Evolutionary conservation across 1,140 invertebrate genomes (phyloP).

Genomic region (Pomacea maculata): DNA sequence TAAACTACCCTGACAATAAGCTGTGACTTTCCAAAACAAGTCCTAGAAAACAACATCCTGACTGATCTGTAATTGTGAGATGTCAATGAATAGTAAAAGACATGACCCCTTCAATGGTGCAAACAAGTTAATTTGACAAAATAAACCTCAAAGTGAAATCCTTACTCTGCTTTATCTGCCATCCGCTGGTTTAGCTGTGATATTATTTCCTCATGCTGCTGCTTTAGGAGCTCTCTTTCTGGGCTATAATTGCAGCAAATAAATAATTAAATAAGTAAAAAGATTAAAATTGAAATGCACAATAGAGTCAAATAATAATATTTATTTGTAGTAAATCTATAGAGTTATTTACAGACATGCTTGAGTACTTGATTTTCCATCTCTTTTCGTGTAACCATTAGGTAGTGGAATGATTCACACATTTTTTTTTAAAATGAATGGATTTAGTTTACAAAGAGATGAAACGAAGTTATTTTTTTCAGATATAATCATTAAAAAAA

Average conservation of each 20-base stretch:
- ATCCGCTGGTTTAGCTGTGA: constrained; percentile 60
- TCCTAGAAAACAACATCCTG: no score
- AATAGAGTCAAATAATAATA: not conserved
- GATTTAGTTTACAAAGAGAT: no score
- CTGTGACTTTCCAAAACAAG: not conserved
- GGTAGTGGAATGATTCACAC: no score
- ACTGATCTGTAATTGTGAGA: no score
- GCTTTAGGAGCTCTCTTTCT: constrained; percentile 53
- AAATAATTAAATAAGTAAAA: not conserved
- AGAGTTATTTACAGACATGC: no score
- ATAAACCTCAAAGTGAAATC: not conserved
- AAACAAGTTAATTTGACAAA: not conserved
- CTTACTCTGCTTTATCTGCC: constrained; percentile 62
- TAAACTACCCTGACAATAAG: not conserved
- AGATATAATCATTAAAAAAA: no score
- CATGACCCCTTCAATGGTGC: not conserved
- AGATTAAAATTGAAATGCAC: not conserved
- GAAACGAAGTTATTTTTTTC: no score
- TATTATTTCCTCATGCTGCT: constrained; percentile 63
- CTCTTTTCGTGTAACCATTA: no score
- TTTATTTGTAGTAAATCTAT: no score
- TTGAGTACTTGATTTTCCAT: no score
- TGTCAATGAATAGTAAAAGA: no score
- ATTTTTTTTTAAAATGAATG: no score
- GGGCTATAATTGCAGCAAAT: constrained; percentile 45